These are phyloP conservation scores for Zaprionus ghesquierei DNA, from an alignment of 1,140 invertebrate genomes.

Conservation along the genomic window DNA sequence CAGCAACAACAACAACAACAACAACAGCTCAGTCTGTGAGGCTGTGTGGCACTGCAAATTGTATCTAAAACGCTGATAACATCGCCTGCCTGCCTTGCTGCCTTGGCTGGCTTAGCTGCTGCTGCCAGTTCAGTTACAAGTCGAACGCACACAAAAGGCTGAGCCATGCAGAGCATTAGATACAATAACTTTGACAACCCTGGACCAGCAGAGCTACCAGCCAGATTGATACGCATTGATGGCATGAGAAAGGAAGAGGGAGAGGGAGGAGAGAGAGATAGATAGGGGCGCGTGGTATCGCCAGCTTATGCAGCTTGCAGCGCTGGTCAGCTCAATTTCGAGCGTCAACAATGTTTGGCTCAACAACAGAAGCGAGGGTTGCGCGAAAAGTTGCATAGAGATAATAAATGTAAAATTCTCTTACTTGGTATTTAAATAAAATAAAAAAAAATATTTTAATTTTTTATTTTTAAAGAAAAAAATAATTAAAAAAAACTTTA, in stretches of 20 bases:
- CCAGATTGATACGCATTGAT: neutral
- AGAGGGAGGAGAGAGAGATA: too few species aligned
- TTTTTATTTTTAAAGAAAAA: too few species aligned
- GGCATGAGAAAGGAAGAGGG: neutral
- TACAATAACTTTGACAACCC: slow-evolving; percentile 65
- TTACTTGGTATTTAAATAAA: too few species aligned
- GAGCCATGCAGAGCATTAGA: slow-evolving; percentile 40
- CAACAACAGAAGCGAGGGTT: neutral
- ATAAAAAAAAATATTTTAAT: too few species aligned
- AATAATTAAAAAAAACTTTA: neutral
- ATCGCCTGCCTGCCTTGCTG: slow-evolving; percentile 50
- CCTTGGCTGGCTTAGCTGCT: slow-evolving; percentile 28
- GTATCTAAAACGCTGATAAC: slow-evolving; percentile 62
- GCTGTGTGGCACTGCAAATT: slow-evolving; percentile 32
- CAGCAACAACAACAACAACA: neutral
- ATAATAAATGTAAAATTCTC: too few species aligned
- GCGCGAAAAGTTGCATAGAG: neutral
- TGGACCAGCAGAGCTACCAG: neutral
- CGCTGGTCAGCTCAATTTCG: neutral
- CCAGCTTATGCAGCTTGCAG: neutral
- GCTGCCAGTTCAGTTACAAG: slow-evolving; percentile 18
- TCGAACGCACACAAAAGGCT: slow-evolving; percentile 27
- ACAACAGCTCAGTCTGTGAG: neutral
- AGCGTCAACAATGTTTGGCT: neutral
- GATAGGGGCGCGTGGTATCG: too few species aligned